Percentiles rank a stretch among this genome's conserved stretches.
These are phyloP conservation scores for Trematomus loennbergii DNA, from an alignment of 2,113 vertebrate species.

Conservation along the genomic window DNA sequence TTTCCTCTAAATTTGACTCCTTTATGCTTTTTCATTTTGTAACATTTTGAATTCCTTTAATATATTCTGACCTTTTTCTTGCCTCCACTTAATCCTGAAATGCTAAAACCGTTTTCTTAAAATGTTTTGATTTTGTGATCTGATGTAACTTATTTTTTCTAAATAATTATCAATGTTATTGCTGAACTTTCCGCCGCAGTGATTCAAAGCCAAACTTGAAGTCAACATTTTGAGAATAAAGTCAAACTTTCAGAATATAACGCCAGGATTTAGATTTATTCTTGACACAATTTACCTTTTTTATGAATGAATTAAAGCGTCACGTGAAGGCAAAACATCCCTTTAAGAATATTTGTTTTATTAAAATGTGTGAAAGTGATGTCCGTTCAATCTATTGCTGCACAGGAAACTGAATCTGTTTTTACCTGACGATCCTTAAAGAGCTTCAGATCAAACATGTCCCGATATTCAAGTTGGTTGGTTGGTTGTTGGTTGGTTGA, in stretches of 20 bases:
- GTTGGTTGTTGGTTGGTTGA: neutral
- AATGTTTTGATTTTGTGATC: neutral
- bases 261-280: too few relatives aligned
- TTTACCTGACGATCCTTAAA: constrained; percentile 3
- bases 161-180: neutral
- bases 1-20: neutral
- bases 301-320: too few relatives aligned
- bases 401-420: neutral
- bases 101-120: neutral
- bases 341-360: too few relatives aligned
- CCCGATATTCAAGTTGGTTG: neutral
- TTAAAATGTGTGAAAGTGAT: neutral
- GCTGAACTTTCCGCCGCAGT: neutral
- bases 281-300: too few relatives aligned
- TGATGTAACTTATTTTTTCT: neutral
- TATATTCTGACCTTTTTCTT: neutral
- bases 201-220: too few relatives aligned
- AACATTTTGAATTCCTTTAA: too few relatives aligned
- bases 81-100: neutral
- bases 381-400: neutral
- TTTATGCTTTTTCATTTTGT: too few relatives aligned
- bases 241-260: too few relatives aligned
- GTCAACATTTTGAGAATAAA: too few relatives aligned
- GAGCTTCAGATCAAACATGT: neutral
- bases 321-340: too few relatives aligned